Base-by-base conservation (phyloP, 64 coral and sea anemone genomes). In the Pachyseris speciosa region DNA sequence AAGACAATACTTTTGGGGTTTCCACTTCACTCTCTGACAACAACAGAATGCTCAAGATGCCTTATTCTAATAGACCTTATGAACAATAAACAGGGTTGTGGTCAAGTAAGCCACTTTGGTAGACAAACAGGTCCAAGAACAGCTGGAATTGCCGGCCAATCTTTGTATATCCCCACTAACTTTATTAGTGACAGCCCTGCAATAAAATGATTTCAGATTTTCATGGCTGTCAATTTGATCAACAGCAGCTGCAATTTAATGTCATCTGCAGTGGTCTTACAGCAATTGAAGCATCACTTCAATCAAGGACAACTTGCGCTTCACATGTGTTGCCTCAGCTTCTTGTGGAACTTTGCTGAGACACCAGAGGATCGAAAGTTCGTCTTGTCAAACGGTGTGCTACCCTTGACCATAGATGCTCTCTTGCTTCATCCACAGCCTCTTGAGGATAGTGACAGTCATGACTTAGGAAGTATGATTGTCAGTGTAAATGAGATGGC, bases 311-410 rank as follows among this genome's bases (percentile, higher is more conserved):
- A 93, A 31, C 27, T 80, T 2, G 30, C 27, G 16, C 91, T 93
- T 59, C 84, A 87, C 19, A 16, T 87, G 16, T 71, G 60, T 9
- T 93, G 91, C n/a, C 74, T 93, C 17, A 80, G 59, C 20, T 93
- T 87, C 55, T 77, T 93, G 47, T 93, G 91, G 91, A 87, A 87
- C 60, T 93, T 93, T 78, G 85, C 83, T 31, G 91, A 93, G 55
- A 93, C 91, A 9, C 44, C 48, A 31, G 41, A 87, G 36, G 91
- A 93, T 68, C 84, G 91, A 15, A 87, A 61, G 73, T 75, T 93
- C 49, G 68, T 87, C 24, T 48, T 87, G 51, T 38, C 66, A 44
- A 93, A 87, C 37, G 83, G 83, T 69, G 45, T 93, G 17, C 55
- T 93, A 13, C 91, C 84, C 37, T 33, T 93, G 37, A 53, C 39